Evolutionary conservation across 2,888 invertebrate species (phyloP).

Genomic region (Cerceris rybyensis): DNA sequence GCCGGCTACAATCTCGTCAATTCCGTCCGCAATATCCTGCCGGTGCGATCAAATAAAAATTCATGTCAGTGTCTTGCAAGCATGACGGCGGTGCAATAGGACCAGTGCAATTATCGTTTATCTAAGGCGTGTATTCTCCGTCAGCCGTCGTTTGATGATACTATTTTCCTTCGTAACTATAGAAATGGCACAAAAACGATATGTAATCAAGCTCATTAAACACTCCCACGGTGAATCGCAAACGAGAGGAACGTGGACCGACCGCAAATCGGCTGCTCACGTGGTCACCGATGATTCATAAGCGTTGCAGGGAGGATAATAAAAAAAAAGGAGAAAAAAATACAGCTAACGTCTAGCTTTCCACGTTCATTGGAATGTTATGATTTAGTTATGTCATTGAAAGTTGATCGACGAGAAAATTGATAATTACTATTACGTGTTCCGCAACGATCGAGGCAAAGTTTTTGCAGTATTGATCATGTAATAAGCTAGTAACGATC

Average conservation of each 20-base stretch:
- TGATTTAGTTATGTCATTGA: background rate
- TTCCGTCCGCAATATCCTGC: too few species aligned
- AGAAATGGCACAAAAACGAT: slow-evolving; percentile 38
- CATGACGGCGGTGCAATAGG: background rate
- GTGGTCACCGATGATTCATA: slow-evolving; percentile 16
- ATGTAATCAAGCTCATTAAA: slow-evolving; percentile 47
- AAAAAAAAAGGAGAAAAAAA: too few species aligned
- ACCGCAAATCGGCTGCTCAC: slow-evolving; percentile 50
- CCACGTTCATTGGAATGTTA: background rate
- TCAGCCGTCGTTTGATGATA: too few species aligned
- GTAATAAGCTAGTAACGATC: too few species aligned
- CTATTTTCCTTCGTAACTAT: slow-evolving; percentile 10
- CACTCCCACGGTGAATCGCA: slow-evolving; percentile 34
- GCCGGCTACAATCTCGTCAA: too few species aligned
- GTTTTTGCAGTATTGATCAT: too few species aligned
- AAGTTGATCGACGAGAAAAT: too few species aligned
- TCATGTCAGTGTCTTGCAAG: too few species aligned
- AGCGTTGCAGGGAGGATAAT: slow-evolving; percentile 1
- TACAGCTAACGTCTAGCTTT: background rate
- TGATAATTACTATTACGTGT: too few species aligned
- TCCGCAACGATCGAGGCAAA: too few species aligned
- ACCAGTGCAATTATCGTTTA: background rate
- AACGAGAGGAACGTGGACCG: slow-evolving; percentile 57
- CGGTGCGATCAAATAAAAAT: too few species aligned
- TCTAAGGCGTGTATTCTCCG: too few species aligned